Percentiles rank a stretch among this genome's conserved stretches.
Conservation (phyloP, 2,888 invertebrate species). For the Ormia ochracea region DNA sequence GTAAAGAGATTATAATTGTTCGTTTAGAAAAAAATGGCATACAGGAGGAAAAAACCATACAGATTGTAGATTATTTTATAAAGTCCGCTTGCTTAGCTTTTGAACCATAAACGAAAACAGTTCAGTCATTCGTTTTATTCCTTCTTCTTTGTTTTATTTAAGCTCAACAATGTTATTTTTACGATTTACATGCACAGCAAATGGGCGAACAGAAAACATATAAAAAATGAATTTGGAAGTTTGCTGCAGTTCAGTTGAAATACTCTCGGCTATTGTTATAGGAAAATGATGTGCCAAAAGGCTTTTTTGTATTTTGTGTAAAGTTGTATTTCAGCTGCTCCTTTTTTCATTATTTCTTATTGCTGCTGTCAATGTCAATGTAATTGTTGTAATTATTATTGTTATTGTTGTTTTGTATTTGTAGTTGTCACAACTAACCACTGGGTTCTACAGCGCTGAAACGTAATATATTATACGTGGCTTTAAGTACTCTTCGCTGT, state of each 20-base stretch:
- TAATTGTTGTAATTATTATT: conserved; percentile 38
- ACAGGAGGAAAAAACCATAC: background rate
- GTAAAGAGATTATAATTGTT: conserved; percentile 13
- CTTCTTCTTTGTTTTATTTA: background rate
- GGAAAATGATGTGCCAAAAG: conserved; percentile 37
- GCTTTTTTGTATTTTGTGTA: conserved; percentile 7
- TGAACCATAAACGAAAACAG: background rate
- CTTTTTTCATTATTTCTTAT: conserved; percentile 32
- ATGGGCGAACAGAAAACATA: conserved; percentile 5
- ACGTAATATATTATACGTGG: background rate
- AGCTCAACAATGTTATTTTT: conserved; percentile 27
- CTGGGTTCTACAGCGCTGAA: conserved; percentile 23
- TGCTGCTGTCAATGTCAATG: conserved; percentile 35
- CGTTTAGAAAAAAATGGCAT: background rate
- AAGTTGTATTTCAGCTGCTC: background rate
- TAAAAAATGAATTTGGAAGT: conserved; percentile 19
- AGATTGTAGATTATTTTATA: background rate
- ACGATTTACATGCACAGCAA: conserved; percentile 24
- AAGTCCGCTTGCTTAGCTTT: background rate
- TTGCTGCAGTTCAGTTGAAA: conserved; percentile 16
- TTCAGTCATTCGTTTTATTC: background rate
- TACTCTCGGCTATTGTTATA: background rate
- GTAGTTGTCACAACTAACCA: conserved; percentile 33
- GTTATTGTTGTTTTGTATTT: background rate
- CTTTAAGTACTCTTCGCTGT: background rate